Base-by-base conservation (phyloP, 2,888 invertebrate species). In the Orthosia gracilis region DNA sequence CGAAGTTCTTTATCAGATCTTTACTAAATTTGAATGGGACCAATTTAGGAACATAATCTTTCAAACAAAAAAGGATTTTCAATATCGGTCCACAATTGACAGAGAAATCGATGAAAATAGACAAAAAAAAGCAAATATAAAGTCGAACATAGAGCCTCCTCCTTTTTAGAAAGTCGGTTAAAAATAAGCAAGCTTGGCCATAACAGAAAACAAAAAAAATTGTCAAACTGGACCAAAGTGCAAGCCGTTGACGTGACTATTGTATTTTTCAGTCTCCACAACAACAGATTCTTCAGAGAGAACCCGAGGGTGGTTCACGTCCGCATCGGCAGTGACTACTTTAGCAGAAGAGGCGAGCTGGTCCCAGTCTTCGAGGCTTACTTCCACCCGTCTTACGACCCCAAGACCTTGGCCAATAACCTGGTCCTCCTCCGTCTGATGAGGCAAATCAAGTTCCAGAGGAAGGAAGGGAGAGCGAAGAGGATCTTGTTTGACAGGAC, bases 371-470 rank as follows among this genome's bases (percentile, higher is more conserved):
- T 67, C 1, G 79, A 89, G 13, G 50, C 88, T 0, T 76, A 80
- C 77, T 89, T 92, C 69, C 89, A 93, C 72, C 92, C 92, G 0
- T 9, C 40, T 1, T 94, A 88, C 69, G 66, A 92, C 54, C 83
- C 90, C 0, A 73, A 73, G 2, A 87, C 76, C 0, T 75, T 93
- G 50, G 83, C 79, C 17, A 85, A 92, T 76, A 93, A 93, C 79
- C 69, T 93, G 17, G 91, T 89, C 0, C 83, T 93, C 5, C 67
- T 91, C 4, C 88, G 82, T 47, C 78, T 90, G 61, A 15, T 58
- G 0, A 83, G 64, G n/a, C 73, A 83, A 13, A 68, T 86, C 9
- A 69, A 47, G n/a, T 83, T 85, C 59, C 5, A n/a, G 5, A 82
- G 64, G 12, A 82, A 76, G 13, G 58, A 50, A 18, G 74, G 55